These are phyloP conservation scores for Uloborus diversus DNA, from an alignment of 1,140 invertebrate species.

Conservation along the genomic window DNA sequence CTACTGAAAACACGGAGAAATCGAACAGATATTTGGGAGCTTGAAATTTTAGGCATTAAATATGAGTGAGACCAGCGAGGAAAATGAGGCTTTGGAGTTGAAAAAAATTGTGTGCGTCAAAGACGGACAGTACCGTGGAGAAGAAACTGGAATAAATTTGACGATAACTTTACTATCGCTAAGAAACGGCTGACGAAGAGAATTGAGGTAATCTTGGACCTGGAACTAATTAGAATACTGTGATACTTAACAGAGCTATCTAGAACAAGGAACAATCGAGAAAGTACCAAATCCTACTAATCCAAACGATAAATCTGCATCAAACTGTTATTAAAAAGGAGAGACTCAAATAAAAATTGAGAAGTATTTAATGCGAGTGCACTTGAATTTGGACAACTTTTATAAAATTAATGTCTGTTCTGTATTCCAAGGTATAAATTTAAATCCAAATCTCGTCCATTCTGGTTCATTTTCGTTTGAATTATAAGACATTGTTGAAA, in stretches of 20 bases:
- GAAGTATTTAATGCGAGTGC: too few relatives aligned
- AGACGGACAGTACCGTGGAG: not conserved
- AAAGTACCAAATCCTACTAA: not conserved
- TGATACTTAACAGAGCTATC: not conserved
- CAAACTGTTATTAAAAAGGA: too few relatives aligned
- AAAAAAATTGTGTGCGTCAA: not conserved
- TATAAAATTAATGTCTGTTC: too few relatives aligned
- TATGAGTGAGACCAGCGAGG: not conserved
- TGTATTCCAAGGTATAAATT: too few relatives aligned
- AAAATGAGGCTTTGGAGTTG: not conserved
- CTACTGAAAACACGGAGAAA: too few relatives aligned
- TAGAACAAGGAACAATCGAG: not conserved
- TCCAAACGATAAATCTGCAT: not conserved
- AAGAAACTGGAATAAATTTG: not conserved
- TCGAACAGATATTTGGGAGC: not conserved
- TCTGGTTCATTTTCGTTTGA: not conserved
- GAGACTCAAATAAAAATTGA: too few relatives aligned
- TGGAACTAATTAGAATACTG: not conserved
- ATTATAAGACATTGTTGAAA: too few relatives aligned
- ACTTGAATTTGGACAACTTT: too few relatives aligned
- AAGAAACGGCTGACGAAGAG: not conserved
- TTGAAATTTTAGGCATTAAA: not conserved
- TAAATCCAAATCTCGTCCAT: slow-evolving; percentile 14
- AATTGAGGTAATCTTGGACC: not conserved
- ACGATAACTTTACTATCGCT: not conserved